Percentiles rank a stretch among this genome's conserved stretches.
Conservation (phyloP, 2,888 invertebrate genomes). For the Parascotia fuliginaria region DNA sequence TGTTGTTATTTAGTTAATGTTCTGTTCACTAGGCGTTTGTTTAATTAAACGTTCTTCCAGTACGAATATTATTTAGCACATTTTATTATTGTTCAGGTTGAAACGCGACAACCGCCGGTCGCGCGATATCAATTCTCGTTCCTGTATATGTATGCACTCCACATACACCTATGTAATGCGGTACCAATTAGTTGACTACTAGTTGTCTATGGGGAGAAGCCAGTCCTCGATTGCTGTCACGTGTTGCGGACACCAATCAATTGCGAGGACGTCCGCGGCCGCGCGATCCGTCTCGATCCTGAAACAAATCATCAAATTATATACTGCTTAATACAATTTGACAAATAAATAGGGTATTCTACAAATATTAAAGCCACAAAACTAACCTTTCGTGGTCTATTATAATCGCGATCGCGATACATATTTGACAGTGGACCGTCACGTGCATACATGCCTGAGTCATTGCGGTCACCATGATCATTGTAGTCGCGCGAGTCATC, state of each 20-base stretch:
- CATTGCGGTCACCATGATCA: constrained; percentile 56
- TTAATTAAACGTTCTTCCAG: constrained; percentile 80
- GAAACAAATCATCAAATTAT: constrained; percentile 45
- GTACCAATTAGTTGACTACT: constrained; percentile 81
- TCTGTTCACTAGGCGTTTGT: constrained; percentile 83
- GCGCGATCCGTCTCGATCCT: constrained; percentile 80
- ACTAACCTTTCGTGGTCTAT: constrained; percentile 74
- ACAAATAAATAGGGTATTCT: neutral
- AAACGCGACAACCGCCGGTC: constrained; percentile 66
- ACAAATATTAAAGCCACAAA: neutral
- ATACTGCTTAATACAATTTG: neutral
- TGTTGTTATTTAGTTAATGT: constrained; percentile 70
- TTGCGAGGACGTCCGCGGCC: constrained; percentile 81
- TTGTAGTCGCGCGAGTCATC: constrained; percentile 56
- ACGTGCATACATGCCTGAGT: constrained; percentile 43
- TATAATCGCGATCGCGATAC: constrained; percentile 76
- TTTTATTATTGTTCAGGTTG: constrained; percentile 79
- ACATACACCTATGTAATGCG: constrained; percentile 70
- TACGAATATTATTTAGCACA: constrained; percentile 82
- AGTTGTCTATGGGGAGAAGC: constrained; percentile 85
- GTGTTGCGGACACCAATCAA: constrained; percentile 61
- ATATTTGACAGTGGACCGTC: constrained; percentile 53
- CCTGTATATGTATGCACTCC: constrained; percentile 56
- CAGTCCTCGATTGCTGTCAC: constrained; percentile 75
- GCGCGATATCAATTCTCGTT: constrained; percentile 61